Percentiles rank a stretch among this genome's conserved stretches.
Evolutionary conservation across 2,113 vertebrate genomes (phyloP).

Genomic region (Dissostichus mawsoni): DNA sequence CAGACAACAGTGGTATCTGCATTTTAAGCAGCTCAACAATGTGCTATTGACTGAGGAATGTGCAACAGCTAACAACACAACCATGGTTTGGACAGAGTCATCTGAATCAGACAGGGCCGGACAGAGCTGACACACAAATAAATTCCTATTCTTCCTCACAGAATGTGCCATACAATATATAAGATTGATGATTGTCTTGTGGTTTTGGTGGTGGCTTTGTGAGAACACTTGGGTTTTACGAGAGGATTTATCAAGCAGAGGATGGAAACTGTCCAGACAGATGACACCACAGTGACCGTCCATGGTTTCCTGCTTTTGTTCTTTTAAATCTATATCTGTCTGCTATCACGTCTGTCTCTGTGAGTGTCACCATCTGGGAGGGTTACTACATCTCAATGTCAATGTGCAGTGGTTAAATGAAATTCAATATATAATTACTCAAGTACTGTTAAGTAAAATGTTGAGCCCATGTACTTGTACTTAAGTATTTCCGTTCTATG

Average conservation of each 20-base stretch:
- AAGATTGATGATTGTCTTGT: conserved; percentile 21
- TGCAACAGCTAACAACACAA: conserved; percentile 50
- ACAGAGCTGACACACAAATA: conserved; percentile 47
- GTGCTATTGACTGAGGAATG: conserved; percentile 62
- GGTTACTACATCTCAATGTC: not conserved
- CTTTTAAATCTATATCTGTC: conserved; percentile 62
- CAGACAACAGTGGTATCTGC: conserved; percentile 18
- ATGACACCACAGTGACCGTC: conserved; percentile 65
- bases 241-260: conserved; percentile 65
- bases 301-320: conserved; percentile 80
- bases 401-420: not conserved
- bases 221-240: conserved; percentile 58
- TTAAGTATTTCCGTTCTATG: too few relatives aligned
- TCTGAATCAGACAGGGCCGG: conserved; percentile 28
- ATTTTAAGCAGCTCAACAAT: conserved; percentile 49
- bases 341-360: conserved; percentile 53
- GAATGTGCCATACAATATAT: conserved; percentile 24
- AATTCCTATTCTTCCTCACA: conserved; percentile 37
- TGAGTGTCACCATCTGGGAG: conserved; percentile 16
- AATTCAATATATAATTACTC: too few relatives aligned
- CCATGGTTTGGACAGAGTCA: conserved; percentile 54
- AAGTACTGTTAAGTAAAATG: too few relatives aligned
- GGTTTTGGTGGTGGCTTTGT: conserved; percentile 36
- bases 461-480: too few relatives aligned
- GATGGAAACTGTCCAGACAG: conserved; percentile 72